These are phyloP conservation scores for Telmatochromis sp. DNA, from an alignment of 2,113 vertebrate species.

Conservation along the genomic window DNA sequence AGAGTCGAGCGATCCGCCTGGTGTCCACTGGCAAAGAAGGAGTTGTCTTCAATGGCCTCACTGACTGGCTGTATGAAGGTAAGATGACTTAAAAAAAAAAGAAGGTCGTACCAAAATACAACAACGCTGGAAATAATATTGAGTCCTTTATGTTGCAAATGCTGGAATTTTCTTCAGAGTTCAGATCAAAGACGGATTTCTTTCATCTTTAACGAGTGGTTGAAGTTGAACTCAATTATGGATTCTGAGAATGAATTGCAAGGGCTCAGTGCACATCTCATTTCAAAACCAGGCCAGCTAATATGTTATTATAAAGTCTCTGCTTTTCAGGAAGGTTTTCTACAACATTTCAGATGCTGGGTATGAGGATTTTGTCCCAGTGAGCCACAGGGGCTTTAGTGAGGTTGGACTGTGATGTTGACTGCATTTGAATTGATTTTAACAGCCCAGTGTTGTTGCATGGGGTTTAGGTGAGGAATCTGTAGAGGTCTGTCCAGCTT, in stretches of 20 bases:
- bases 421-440: neutral
- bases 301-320: neutral
- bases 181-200: neutral
- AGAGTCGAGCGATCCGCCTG: slow-evolving; percentile 86
- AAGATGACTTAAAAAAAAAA: neutral
- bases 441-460: neutral
- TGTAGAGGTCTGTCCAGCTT: neutral
- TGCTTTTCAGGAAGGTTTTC: neutral
- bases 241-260: neutral
- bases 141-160: neutral
- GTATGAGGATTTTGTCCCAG: neutral
- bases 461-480: neutral
- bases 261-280: neutral
- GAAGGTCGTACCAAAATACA: neutral
- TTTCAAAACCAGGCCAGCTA: neutral
- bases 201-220: neutral
- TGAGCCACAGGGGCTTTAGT: neutral
- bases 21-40: slow-evolving; percentile 90
- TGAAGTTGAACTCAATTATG: neutral
- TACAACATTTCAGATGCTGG: neutral
- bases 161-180: neutral
- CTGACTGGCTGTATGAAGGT: slow-evolving; percentile 99
- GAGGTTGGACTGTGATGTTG: neutral
- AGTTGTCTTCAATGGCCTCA: slow-evolving; percentile 91
- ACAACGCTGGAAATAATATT: neutral